Evolutionary conservation across 1,140 invertebrate species (phyloP), one percentile per base, ranked within the genome.

Genomic region (Drosophila parvula): DNA sequence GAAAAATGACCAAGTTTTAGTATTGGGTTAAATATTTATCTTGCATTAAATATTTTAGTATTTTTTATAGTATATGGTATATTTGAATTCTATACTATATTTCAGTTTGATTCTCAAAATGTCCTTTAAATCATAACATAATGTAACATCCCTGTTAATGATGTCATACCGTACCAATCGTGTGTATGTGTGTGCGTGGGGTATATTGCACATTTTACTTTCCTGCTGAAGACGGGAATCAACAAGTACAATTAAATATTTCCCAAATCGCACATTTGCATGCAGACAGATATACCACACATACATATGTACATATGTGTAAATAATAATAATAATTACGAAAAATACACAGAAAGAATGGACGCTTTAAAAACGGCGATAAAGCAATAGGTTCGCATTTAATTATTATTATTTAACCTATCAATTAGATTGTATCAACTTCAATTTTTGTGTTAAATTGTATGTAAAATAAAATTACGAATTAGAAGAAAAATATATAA

Each of bases 201-300:
- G 50, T 53, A 12, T 18, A 36, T 55, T 55, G 51, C 34, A 55
- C 34, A 53, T 53, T 27, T 34, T 51, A 51, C 30, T 51, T n/a
- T 38, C 18, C 51, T 22, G 51, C 34, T n/a, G 51, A 53, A 38
- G 18, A 53, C 18, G 32, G 32, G 32, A 53, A 53, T 53, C 51
- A 53, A 53, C 51, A 53, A 53, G 51, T 53, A 38, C 32, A 53
- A 53, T 53, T 38, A 38, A 53, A 38, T 38, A 38, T 36, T 38
- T n/a, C 32, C 14, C 14, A 40, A 40, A 38, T 14, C 18, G 51
- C 51, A 53, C 9, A 34, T 36, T 36, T 53, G 32, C 16, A 34
- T 53, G 32, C 30, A 14, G 16, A 53, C 30, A 9, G 6, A 40
- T 22, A 22, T 22, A 22, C 22, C 22, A 22, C 22, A 22, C 22